Evolutionary conservation across 2,888 invertebrate species (phyloP).

Genomic region (Pelosia muscerda): DNA sequence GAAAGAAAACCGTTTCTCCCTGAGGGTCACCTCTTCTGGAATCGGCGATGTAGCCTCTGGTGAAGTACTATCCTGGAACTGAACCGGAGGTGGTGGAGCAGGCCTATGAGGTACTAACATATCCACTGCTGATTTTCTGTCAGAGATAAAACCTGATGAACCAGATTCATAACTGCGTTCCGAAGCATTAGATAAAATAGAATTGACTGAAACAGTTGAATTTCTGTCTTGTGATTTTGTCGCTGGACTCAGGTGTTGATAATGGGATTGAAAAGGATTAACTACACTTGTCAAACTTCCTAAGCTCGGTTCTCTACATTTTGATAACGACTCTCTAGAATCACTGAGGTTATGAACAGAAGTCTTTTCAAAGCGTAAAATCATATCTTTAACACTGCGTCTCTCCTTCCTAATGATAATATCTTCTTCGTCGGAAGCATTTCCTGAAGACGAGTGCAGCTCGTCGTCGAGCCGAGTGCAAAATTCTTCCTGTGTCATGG

Average conservation of each 20-base stretch:
- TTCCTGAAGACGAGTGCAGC: conserved; percentile 67
- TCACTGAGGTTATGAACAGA: conserved; percentile 62
- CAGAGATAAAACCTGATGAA: conserved; percentile 83
- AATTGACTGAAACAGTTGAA: conserved; percentile 84
- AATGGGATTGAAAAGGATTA: conserved; percentile 76
- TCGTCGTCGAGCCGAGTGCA: conserved; percentile 70
- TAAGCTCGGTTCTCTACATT: conserved; percentile 67
- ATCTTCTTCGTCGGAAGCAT: conserved; percentile 74
- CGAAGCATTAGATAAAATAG: conserved; percentile 80
- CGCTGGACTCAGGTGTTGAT: conserved; percentile 75
- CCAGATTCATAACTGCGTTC: conserved; percentile 81
- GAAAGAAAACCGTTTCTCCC: conserved; percentile 72
- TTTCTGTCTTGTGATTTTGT: conserved; percentile 77
- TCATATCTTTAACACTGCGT: conserved; percentile 78
- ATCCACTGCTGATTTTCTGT: conserved; percentile 73
- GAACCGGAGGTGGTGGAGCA: conserved; percentile 81
- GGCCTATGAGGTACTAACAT: conserved; percentile 74
- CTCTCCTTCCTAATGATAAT: conserved; percentile 74
- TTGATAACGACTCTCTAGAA: conserved; percentile 75
- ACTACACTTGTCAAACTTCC: conserved; percentile 79
- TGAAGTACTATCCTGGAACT: conserved; percentile 71
- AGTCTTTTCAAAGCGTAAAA: conserved; percentile 78
- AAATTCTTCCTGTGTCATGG: conserved; percentile 80
- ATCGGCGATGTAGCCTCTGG: conserved; percentile 67
- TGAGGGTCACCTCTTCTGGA: conserved; percentile 56